Evolutionary conservation across 1,140 invertebrate genomes (phyloP).

Genomic region (Meloidogyne floridensis): DNA sequence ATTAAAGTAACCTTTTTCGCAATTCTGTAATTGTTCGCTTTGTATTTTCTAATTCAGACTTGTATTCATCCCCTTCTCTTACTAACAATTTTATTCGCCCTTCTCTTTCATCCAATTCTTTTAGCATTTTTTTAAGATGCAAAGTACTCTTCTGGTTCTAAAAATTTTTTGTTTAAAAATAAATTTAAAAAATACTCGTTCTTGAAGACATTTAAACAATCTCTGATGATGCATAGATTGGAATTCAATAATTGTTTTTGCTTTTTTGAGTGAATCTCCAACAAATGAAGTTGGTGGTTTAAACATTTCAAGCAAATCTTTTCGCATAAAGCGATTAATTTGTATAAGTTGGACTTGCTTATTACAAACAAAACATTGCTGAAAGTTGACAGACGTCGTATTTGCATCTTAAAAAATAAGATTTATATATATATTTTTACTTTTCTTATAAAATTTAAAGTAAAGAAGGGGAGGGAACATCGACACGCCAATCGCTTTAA

Average conservation of each 20-base stretch:
- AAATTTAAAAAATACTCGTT: neutral
- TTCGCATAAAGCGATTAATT: neutral
- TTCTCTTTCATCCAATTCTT: neutral
- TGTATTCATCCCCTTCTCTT: neutral
- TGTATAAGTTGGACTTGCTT: neutral
- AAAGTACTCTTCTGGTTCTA: neutral
- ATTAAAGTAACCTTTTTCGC: neutral
- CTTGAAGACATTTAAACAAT: constrained; percentile 5
- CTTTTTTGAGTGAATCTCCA: neutral
- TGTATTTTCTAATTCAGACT: neutral
- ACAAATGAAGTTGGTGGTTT: neutral
- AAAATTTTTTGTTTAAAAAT: neutral
- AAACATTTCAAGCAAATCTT: constrained; percentile 6
- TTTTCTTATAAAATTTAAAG: too few species aligned
- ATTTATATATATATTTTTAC: too few species aligned
- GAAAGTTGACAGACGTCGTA: neutral
- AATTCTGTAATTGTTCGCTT: neutral
- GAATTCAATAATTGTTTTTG: neutral
- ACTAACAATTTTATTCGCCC: neutral
- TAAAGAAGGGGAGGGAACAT: too few species aligned
- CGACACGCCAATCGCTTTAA: too few species aligned
- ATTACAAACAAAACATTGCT: neutral
- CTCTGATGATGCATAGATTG: constrained; percentile 4
- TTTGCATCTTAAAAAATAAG: neutral
- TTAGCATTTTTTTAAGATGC: neutral